Evolutionary conservation across 2,113 vertebrate genomes (phyloP).

Genomic region (Lichenostomus cassidix): DNA sequence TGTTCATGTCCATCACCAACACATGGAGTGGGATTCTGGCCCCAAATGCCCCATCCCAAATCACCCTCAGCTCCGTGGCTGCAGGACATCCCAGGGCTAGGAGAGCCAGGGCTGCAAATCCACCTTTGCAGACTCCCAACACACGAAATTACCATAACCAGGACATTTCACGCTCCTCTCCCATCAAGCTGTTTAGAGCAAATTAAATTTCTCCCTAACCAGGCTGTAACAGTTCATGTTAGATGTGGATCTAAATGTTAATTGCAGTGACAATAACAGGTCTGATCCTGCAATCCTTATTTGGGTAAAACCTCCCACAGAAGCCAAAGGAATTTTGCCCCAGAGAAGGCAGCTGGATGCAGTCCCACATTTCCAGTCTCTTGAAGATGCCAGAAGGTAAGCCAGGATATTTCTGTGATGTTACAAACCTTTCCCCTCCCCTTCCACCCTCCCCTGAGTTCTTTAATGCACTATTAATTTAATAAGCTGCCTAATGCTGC

Average conservation of each 20-base stretch:
- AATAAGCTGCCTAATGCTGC: constrained; percentile 22
- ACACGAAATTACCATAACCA: constrained; percentile 41
- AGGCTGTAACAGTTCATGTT: constrained; percentile 57
- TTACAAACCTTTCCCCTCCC: background rate
- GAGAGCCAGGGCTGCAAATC: background rate
- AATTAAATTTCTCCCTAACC: constrained; percentile 68
- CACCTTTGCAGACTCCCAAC: constrained; percentile 13
- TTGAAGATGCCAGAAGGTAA: constrained; percentile 59
- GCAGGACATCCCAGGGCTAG: background rate
- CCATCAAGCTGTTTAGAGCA: constrained; percentile 64
- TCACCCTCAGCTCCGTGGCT: background rate
- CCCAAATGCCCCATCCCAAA: background rate
- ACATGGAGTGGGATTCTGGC: background rate
- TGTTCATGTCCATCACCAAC: background rate
- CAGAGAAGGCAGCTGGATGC: constrained; percentile 62
- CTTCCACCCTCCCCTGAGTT: background rate
- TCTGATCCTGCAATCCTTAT: constrained; percentile 64
- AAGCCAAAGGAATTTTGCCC: constrained; percentile 70
- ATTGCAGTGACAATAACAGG: constrained; percentile 68
- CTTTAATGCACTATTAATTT: constrained; percentile 51
- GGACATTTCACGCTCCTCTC: constrained; percentile 59
- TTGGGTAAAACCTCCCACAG: constrained; percentile 64
- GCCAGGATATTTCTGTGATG: constrained; percentile 39
- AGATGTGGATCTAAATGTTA: constrained; percentile 69
- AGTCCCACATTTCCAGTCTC: constrained; percentile 62